These are phyloP conservation scores for Perizoma flavofasciatum DNA, from an alignment of 2,888 invertebrate species.

Conservation along the genomic window DNA sequence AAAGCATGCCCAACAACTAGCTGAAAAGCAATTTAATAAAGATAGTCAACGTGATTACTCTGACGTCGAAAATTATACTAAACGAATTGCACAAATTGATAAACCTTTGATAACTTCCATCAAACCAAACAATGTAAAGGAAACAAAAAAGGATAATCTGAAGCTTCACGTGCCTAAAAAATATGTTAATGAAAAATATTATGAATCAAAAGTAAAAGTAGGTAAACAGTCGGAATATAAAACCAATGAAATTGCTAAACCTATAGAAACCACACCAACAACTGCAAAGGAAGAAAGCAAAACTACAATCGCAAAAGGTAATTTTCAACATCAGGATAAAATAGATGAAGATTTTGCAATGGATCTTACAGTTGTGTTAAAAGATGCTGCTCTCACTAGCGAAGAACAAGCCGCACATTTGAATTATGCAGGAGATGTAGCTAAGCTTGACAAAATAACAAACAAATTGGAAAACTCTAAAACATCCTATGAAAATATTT, in stretches of 20 bases:
- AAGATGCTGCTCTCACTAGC: slow-evolving; percentile 48
- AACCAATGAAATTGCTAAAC: slow-evolving; percentile 41
- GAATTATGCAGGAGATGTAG: slow-evolving; percentile 48
- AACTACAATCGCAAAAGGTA: slow-evolving; percentile 35
- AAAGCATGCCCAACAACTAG: slow-evolving; percentile 75
- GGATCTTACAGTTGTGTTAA: slow-evolving; percentile 69
- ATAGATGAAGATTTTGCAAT: slow-evolving; percentile 56
- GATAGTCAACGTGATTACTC: slow-evolving; percentile 41
- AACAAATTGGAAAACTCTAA: slow-evolving; percentile 22
- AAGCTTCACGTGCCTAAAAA: slow-evolving; percentile 67
- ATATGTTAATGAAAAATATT: slow-evolving; percentile 59
- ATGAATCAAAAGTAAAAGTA: slow-evolving; percentile 56
- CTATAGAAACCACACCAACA: slow-evolving; percentile 39
- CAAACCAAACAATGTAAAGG: slow-evolving; percentile 41
- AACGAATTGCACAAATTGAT: slow-evolving; percentile 20
- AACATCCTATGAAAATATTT: slow-evolving; percentile 14
- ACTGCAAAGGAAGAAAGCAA: slow-evolving; percentile 31
- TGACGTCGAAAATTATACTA: slow-evolving; percentile 11
- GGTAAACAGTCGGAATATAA: slow-evolving; percentile 41
- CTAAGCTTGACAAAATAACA: slow-evolving; percentile 46
- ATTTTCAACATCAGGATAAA: slow-evolving; percentile 23
- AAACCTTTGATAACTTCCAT: slow-evolving; percentile 41
- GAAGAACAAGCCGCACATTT: slow-evolving; percentile 41
- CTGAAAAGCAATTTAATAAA: slow-evolving; percentile 57
- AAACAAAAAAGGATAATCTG: slow-evolving; percentile 53